phyloP scores from a whole-genome alignment of 2,113 vertebrate genomes.

The Oreocharis arfaki region DNA sequence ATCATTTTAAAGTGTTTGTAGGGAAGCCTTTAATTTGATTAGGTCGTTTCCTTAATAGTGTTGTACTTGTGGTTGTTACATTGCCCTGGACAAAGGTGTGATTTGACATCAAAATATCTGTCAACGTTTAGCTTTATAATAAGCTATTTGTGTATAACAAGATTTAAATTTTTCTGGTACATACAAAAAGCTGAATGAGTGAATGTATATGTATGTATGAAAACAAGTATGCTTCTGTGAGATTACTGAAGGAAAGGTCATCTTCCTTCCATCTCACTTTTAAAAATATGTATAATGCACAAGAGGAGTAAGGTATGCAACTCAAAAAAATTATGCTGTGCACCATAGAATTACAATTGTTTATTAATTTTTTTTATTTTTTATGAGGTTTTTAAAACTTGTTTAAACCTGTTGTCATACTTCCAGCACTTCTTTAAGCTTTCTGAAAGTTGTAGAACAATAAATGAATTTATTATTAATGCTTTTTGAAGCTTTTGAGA shows the following conservation, averaged over 20 bases:
- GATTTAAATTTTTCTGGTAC: neutral
- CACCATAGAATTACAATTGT: neutral
- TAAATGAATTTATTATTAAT: neutral
- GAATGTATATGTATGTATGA: neutral
- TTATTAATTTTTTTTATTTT: neutral
- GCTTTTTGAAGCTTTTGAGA: neutral
- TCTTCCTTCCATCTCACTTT: neutral
- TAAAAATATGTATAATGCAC: neutral
- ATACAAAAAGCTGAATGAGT: neutral
- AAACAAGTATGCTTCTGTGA: neutral
- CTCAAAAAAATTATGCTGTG: neutral
- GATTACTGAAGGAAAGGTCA: neutral
- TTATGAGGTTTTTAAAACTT: accelerated
- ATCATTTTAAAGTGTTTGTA: neutral
- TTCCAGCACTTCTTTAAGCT: neutral
- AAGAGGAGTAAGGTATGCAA: neutral
- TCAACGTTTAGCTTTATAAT: neutral
- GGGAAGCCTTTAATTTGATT: neutral
- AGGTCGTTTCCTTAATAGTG: neutral
- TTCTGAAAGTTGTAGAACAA: neutral
- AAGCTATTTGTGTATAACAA: neutral
- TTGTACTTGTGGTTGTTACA: neutral
- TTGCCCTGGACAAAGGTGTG: neutral
- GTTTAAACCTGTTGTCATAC: neutral
- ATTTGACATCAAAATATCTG: neutral